Evolutionary conservation across 2,113 vertebrate genomes (phyloP).

Genomic region (Beaufortia kweichowensis): DNA sequence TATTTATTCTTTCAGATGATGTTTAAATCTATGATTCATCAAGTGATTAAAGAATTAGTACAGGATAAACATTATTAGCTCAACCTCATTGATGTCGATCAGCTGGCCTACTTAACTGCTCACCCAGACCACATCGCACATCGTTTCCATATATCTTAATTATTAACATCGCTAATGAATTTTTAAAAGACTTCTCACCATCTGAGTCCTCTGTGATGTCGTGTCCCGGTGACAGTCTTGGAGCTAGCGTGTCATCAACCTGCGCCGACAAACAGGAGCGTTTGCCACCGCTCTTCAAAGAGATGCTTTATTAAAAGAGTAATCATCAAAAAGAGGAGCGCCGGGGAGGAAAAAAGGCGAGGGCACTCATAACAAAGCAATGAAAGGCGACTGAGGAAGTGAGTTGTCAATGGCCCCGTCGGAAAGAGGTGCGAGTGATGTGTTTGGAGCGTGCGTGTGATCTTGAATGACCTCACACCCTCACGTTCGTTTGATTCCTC

Average conservation of each 20-base stretch:
- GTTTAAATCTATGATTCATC: not conserved
- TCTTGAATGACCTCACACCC: constrained; percentile 59
- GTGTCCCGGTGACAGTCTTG: constrained; percentile 32
- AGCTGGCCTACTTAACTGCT: not conserved
- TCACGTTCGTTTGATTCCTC: constrained; percentile 64
- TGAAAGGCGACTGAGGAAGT: constrained; percentile 52
- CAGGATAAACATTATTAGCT: not conserved
- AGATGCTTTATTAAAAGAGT: constrained; percentile 60
- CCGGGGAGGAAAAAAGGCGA: constrained; percentile 32
- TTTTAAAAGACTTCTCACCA: constrained; percentile 22
- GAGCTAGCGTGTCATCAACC: constrained; percentile 30
- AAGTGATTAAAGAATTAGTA: not conserved
- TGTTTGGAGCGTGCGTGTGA: constrained; percentile 50
- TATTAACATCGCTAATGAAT: constrained; percentile 30
- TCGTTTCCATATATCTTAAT: constrained; percentile 34
- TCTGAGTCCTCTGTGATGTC: constrained; percentile 18
- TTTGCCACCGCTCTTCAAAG: constrained; percentile 58
- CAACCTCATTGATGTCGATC: no score
- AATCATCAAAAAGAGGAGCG: constrained; percentile 57
- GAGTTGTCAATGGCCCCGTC: constrained; percentile 47
- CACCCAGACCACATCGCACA: not conserved
- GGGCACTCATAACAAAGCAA: constrained; percentile 53
- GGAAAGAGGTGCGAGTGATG: constrained; percentile 31
- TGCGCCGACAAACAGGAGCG: not conserved
- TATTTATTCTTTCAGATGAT: no score